These are phyloP conservation scores for Micrasema minimum DNA, from an alignment of 1,140 invertebrate genomes.

Conservation along the genomic window DNA sequence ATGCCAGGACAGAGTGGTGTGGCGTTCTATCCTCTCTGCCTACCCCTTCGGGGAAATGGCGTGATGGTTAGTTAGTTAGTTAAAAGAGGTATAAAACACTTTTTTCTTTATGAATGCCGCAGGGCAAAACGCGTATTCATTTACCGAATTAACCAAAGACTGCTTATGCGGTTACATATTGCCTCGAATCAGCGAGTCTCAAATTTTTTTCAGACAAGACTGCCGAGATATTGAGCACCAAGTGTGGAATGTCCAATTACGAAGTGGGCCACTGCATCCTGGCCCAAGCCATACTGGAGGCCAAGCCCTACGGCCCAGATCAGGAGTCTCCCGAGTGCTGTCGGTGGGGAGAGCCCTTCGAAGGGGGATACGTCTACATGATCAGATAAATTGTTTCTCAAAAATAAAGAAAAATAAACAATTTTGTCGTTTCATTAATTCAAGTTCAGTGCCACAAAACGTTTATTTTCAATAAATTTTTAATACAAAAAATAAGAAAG, in stretches of 20 bases:
- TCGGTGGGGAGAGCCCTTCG: conserved; percentile 25
- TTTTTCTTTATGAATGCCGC: too few species aligned
- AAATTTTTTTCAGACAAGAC: conserved; percentile 11
- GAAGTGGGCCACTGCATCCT: conserved; percentile 21
- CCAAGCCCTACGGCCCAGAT: conserved; percentile 33
- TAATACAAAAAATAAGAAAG: too few species aligned
- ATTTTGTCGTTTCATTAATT: not conserved
- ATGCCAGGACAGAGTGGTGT: too few species aligned
- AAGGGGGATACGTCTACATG: conserved; percentile 21
- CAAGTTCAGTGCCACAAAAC: not conserved
- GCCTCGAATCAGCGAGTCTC: too few species aligned
- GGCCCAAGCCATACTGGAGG: conserved; percentile 33
- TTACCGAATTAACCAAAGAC: too few species aligned
- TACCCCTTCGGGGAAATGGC: too few species aligned
- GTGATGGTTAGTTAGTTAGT: too few species aligned
- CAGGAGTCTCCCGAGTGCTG: conserved; percentile 20
- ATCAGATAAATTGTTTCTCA: conserved; percentile 22
- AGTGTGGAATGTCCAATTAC: conserved; percentile 22
- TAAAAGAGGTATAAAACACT: too few species aligned
- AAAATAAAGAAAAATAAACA: not conserved
- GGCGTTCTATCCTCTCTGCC: too few species aligned
- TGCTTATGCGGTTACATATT: too few species aligned
- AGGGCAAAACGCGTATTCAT: too few species aligned
- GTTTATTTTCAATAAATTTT: too few species aligned
- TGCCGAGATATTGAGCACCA: conserved; percentile 14